Evolutionary conservation across 2,113 vertebrate species (phyloP).

Genomic region (Holacanthus passer): DNA sequence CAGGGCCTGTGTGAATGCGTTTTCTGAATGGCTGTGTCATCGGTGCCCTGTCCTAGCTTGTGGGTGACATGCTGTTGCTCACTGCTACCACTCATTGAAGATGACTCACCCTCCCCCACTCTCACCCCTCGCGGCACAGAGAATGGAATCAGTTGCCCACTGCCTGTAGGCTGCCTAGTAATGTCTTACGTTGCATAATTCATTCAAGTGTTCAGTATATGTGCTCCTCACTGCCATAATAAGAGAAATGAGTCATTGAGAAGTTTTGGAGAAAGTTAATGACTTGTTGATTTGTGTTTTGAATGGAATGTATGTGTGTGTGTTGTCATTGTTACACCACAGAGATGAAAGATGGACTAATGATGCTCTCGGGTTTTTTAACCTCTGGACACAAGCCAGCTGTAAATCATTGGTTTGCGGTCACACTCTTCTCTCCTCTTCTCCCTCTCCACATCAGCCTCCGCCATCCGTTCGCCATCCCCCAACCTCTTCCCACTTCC

Average conservation of each 20-base stretch:
- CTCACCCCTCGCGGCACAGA: conserved; percentile 38
- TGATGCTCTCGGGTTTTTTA: conserved; percentile 47
- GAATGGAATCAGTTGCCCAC: conserved; percentile 60
- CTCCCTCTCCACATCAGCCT: conserved; percentile 19
- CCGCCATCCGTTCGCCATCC: background rate
- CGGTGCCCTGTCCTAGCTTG: conserved; percentile 43
- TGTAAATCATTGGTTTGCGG: conserved; percentile 40
- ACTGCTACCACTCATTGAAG: conserved; percentile 35
- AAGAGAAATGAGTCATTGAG: conserved; percentile 17
- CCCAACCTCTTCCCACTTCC: conserved; percentile 16
- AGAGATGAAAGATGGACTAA: conserved; percentile 20
- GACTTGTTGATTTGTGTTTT: background rate
- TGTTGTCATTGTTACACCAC: background rate
- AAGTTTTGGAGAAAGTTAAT: background rate
- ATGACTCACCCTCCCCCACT: conserved; percentile 73
- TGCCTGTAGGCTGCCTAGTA: conserved; percentile 38
- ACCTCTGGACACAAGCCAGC: conserved; percentile 41
- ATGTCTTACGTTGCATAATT: conserved; percentile 51
- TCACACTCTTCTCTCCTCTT: background rate
- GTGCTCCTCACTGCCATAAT: background rate
- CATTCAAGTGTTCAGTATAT: background rate
- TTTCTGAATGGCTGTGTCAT: conserved; percentile 24
- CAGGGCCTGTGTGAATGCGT: conserved; percentile 16
- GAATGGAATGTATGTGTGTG: background rate
- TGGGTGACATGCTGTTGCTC: conserved; percentile 66